These are phyloP conservation scores for Callosobruchus maculatus DNA, from an alignment of 2,888 invertebrate species.

Conservation along the genomic window DNA sequence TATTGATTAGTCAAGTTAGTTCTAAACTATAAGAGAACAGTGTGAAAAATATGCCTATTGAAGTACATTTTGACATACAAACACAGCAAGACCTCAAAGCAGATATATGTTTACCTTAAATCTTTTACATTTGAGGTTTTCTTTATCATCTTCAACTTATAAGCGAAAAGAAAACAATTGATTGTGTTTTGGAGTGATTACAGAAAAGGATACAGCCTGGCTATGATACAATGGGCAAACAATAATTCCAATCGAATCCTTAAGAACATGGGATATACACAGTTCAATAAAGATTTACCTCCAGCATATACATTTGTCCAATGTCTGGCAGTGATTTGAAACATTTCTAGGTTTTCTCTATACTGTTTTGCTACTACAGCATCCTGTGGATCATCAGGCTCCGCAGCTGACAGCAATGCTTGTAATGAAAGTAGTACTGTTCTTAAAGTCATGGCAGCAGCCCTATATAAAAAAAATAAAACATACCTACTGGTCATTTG, in stretches of 20 bases:
- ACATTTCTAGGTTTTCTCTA: slow-evolving; percentile 83
- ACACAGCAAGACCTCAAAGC: no score
- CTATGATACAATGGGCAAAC: no score
- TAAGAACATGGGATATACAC: slow-evolving; percentile 77
- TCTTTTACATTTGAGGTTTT: slow-evolving; percentile 83
- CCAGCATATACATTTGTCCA: slow-evolving; percentile 96
- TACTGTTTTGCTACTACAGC: slow-evolving; percentile 97
- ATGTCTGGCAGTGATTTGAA: slow-evolving; percentile 86
- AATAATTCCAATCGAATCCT: no score
- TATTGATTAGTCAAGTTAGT: no score
- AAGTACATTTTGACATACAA: no score
- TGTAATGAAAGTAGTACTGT: slow-evolving; percentile 94
- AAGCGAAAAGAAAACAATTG: no score
- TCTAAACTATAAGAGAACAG: no score
- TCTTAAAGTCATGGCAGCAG: slow-evolving; percentile 96
- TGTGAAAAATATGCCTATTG: no score
- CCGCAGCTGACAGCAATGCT: slow-evolving; percentile 88
- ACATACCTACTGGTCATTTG: no score
- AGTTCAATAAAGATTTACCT: slow-evolving; percentile 62
- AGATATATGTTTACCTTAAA: no score
- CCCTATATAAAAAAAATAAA: slow-evolving; percentile 60
- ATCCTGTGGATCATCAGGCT: slow-evolving; percentile 92
- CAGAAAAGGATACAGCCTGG: no score
- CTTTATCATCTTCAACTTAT: slow-evolving; percentile 96
- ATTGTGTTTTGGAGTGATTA: no score